Conservation (phyloP, 2,113 vertebrate species). For the Vulpes vulpes region DNA sequence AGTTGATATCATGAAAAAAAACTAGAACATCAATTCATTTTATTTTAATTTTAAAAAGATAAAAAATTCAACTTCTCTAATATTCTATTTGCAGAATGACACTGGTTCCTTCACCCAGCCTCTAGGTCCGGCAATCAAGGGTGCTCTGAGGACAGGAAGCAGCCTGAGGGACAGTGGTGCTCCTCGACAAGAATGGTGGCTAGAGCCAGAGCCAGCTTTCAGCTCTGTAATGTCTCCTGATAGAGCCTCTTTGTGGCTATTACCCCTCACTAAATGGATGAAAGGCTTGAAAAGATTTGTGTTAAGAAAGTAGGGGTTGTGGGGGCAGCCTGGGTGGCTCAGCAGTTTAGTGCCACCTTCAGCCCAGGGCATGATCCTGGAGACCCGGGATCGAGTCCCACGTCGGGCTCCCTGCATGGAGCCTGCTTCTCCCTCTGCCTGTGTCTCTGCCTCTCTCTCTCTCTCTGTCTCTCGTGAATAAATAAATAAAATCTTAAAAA, state of each 20-base stretch:
- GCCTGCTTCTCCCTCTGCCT: neutral
- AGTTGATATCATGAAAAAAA: neutral
- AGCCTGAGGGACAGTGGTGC: neutral
- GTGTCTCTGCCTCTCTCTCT: neutral
- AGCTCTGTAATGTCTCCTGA: neutral
- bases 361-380: neutral
- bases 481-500: neutral
- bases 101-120: neutral
- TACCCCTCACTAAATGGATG: neutral
- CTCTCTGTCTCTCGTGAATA: neutral
- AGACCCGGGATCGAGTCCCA: neutral
- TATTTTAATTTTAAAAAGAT: conserved; percentile 54
- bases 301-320: neutral
- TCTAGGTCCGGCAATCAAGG: neutral
- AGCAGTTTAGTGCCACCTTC: neutral
- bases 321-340: neutral
- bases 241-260: neutral
- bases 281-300: conserved; percentile 40
- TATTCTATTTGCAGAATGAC: neutral
- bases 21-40: neutral
- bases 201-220: neutral
- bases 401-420: neutral
- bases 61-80: conserved; percentile 9
- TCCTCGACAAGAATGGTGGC: neutral
- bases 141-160: neutral